These are phyloP conservation scores for Trichopoda pennipes DNA, from an alignment of 2,888 invertebrate genomes.

Conservation along the genomic window DNA sequence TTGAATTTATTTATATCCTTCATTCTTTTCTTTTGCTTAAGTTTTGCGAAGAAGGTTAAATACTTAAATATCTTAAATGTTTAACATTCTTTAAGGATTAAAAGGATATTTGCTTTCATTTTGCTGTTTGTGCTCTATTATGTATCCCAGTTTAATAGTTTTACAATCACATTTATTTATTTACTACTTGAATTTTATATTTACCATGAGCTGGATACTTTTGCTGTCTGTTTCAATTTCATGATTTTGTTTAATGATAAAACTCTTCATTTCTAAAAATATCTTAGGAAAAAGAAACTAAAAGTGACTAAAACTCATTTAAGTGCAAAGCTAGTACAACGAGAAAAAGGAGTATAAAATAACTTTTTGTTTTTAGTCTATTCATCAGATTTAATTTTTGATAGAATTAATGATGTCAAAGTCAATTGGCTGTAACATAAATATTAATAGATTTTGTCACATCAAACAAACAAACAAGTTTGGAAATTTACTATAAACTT, in stretches of 20 bases:
- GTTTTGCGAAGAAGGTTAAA: not conserved
- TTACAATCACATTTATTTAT: conserved; percentile 2
- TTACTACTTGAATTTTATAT: conserved; percentile 19
- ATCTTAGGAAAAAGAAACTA: not conserved
- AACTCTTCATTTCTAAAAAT: not conserved
- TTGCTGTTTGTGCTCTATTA: no score
- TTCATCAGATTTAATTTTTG: conserved; percentile 30
- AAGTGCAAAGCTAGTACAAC: not conserved
- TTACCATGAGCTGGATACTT: conserved; percentile 1
- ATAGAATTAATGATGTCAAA: conserved; percentile 9
- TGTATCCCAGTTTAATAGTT: no score
- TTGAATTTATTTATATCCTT: no score
- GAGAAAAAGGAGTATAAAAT: not conserved
- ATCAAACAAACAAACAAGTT: not conserved
- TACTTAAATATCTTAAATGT: conserved; percentile 21
- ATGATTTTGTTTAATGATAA: conserved; percentile 9
- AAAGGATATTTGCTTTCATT: not conserved
- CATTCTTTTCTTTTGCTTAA: no score
- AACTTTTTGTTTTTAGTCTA: not conserved
- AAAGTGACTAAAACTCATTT: not conserved
- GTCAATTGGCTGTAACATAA: conserved; percentile 20
- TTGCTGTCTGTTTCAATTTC: not conserved
- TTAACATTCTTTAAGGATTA: conserved; percentile 34
- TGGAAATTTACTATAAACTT: not conserved
- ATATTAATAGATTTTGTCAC: not conserved